Percentiles rank a stretch among this genome's conserved stretches.
Evolutionary conservation across 2,888 invertebrate species (phyloP).

Genomic region (Actias luna): DNA sequence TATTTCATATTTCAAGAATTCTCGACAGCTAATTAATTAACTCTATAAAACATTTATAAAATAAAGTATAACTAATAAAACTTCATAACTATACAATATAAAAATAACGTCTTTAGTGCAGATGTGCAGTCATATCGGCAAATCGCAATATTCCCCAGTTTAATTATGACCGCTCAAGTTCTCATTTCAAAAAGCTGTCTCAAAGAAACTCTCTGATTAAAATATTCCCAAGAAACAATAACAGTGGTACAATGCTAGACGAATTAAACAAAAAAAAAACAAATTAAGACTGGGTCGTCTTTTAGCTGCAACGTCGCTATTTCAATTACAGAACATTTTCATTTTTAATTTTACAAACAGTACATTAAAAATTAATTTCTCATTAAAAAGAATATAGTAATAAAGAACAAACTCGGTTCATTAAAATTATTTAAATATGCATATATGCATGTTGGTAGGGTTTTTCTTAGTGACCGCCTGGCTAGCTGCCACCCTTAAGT

Average conservation of each 20-base stretch:
- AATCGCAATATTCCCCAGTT: conserved; percentile 13
- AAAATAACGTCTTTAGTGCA: neutral
- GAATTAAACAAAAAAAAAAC: conserved; percentile 14
- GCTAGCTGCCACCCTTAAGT: too few species aligned
- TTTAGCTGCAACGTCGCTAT: conserved; percentile 1
- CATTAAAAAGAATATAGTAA: too few species aligned
- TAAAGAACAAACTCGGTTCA: too few species aligned
- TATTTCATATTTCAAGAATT: too few species aligned
- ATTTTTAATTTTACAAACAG: neutral
- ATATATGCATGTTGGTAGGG: too few species aligned
- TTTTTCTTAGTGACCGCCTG: too few species aligned
- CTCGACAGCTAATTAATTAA: too few species aligned
- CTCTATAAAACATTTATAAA: neutral
- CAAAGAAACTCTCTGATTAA: conserved; percentile 27
- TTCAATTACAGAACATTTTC: neutral
- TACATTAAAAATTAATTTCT: neutral
- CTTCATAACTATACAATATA: neutral
- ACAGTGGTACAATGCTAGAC: conserved; percentile 20
- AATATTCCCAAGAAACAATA: conserved; percentile 24
- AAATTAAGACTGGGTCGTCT: conserved; percentile 4
- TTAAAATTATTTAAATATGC: too few species aligned
- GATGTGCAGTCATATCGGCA: conserved; percentile 3
- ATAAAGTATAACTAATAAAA: neutral
- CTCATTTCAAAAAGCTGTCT: conserved; percentile 21
- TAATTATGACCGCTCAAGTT: conserved; percentile 24